Conservation (phyloP, 2,797 vertebrate species). For the Sebastes diploproa region DNA sequence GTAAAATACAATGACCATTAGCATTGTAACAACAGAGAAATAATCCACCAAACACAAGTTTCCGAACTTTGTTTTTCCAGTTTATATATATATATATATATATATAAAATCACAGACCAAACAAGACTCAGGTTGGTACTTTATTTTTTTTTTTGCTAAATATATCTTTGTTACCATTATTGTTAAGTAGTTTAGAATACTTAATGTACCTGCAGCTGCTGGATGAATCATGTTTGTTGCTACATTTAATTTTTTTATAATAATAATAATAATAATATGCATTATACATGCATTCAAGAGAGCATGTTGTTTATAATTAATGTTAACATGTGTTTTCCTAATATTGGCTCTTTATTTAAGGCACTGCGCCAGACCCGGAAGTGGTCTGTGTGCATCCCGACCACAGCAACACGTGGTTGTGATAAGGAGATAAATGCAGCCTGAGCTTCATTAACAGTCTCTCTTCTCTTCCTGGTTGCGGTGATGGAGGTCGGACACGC, state of each 20-base stretch:
- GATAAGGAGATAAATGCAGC: slow-evolving; percentile 64
- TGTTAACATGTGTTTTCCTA: neutral
- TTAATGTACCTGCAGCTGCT: neutral
- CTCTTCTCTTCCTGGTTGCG: slow-evolving; percentile 44
- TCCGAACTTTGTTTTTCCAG: too few species aligned
- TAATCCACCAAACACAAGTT: too few species aligned
- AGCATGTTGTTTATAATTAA: neutral
- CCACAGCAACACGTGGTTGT: slow-evolving; percentile 73
- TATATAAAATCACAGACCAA: neutral
- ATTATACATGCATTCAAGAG: neutral
- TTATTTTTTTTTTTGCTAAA: too few species aligned
- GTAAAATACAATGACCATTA: too few species aligned
- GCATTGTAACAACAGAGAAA: too few species aligned
- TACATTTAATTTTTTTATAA: neutral
- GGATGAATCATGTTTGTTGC: neutral
- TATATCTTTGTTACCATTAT: too few species aligned
- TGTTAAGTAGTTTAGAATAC: too few species aligned
- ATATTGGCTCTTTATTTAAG: too few species aligned
- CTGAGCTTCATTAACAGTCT: neutral
- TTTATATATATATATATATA: too few species aligned
- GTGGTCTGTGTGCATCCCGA: neutral
- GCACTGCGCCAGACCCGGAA: slow-evolving; percentile 63
- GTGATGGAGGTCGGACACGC: rapidly evolving
- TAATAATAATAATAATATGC: neutral
- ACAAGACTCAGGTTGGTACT: neutral